Evolutionary conservation across 2,113 vertebrate genomes (phyloP).

Genomic region (Athene noctua): DNA sequence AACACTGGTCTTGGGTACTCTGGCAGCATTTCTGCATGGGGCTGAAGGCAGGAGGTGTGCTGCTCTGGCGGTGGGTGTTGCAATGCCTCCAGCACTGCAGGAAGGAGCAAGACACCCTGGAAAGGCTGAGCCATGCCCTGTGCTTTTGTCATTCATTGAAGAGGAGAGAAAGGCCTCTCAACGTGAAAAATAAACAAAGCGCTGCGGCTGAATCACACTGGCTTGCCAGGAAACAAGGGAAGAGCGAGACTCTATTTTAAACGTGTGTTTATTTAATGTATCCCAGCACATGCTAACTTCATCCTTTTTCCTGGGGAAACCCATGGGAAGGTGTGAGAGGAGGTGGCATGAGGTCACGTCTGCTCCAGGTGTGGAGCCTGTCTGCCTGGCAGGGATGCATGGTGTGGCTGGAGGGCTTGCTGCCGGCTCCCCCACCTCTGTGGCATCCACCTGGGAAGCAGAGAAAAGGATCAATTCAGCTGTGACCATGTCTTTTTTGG

Average conservation of each 20-base stretch:
- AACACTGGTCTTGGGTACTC: neutral
- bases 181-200: neutral
- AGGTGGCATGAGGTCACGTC: neutral
- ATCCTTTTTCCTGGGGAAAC: neutral
- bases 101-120: neutral
- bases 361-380: no score
- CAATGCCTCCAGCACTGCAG: rapidly evolving
- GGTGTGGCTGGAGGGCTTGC: neutral
- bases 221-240: neutral
- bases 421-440: neutral
- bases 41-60: neutral
- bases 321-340: neutral
- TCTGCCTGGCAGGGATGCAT: neutral
- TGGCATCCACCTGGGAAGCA: neutral
- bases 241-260: neutral
- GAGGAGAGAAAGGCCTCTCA: neutral
- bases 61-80: neutral
- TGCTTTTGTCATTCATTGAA: neutral
- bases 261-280: neutral
- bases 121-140: neutral
- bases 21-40: rapidly evolving
- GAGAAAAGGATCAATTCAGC: neutral
- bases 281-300: neutral
- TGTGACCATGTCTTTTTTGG: neutral
- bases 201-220: neutral